A percentile compares a stretch with the other conserved stretches of the same genome.
Evolutionary conservation across 1,140 invertebrate species (phyloP).

Genomic region (Calliopsis andreniformis): DNA sequence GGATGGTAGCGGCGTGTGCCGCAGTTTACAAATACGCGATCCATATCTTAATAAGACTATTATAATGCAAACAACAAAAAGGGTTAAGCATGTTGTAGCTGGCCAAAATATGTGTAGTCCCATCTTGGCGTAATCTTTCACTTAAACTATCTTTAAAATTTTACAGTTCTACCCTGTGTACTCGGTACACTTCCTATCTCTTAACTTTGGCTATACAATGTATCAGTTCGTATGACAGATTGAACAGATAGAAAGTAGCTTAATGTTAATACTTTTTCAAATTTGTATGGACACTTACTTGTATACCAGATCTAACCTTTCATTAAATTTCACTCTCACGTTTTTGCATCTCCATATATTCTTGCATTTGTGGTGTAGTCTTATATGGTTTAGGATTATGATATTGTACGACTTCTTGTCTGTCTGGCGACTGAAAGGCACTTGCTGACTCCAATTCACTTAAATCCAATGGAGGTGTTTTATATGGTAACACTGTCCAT

Average conservation of each 20-base stretch:
- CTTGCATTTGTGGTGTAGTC: slow-evolving; percentile 75
- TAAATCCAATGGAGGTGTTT: slow-evolving; percentile 91
- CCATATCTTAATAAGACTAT: slow-evolving; percentile 88
- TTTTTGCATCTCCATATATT: slow-evolving; percentile 89
- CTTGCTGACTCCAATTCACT: slow-evolving; percentile 85
- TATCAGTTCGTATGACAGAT: slow-evolving; percentile 10
- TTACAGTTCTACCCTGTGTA: not conserved
- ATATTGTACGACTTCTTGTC: slow-evolving; percentile 67
- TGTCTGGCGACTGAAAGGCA: slow-evolving; percentile 65
- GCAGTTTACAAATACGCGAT: slow-evolving; percentile 84
- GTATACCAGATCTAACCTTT: slow-evolving; percentile 74
- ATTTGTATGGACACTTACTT: not conserved
- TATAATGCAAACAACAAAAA: slow-evolving; percentile 89
- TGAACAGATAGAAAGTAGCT: not conserved
- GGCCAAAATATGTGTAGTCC: slow-evolving; percentile 88
- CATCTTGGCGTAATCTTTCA: slow-evolving; percentile 76
- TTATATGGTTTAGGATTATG: slow-evolving; percentile 68
- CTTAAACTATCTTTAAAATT: not conserved
- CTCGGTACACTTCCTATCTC: not conserved
- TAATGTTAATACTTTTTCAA: slow-evolving; percentile 6
- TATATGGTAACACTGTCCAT: slow-evolving; percentile 90
- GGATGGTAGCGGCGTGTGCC: slow-evolving; percentile 85
- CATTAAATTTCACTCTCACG: slow-evolving; percentile 90
- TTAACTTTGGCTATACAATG: slow-evolving; percentile 12
- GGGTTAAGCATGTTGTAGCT: slow-evolving; percentile 85